Conservation (phyloP, 2,113 vertebrate species). For the Otocyon megalotis region DNA sequence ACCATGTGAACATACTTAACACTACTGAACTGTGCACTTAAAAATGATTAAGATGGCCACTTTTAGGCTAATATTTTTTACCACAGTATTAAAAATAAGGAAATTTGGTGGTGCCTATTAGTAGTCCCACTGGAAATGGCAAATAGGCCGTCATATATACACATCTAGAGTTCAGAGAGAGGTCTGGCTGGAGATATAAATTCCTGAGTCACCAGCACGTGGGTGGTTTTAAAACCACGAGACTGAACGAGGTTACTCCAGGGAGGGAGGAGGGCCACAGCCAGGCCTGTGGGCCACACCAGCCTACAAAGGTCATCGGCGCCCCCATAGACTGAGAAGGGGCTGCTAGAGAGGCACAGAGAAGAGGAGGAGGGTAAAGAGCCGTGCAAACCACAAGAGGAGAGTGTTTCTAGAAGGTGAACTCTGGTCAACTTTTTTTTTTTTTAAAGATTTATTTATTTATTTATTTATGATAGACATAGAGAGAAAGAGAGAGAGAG, state of each 20-base stretch:
- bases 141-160: neutral
- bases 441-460: no score
- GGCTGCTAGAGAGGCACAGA: neutral
- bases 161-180: neutral
- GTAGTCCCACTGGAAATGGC: neutral
- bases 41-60: no score
- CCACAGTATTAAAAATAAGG: neutral
- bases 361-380: neutral
- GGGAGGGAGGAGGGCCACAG: neutral
- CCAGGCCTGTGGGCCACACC: accelerated
- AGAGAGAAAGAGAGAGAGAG: no score
- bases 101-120: neutral
- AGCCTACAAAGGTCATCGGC: neutral
- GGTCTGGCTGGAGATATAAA: neutral
- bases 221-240: neutral
- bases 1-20: accelerated
- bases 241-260: accelerated
- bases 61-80: neutral
- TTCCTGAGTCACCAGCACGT: neutral
- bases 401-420: neutral
- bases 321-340: neutral
- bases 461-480: no score
- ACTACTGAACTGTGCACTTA: neutral
- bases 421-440: neutral
- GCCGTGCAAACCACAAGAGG: neutral